Conservation (phyloP, 2,113 vertebrate species). For the Nymphicus hollandicus region DNA sequence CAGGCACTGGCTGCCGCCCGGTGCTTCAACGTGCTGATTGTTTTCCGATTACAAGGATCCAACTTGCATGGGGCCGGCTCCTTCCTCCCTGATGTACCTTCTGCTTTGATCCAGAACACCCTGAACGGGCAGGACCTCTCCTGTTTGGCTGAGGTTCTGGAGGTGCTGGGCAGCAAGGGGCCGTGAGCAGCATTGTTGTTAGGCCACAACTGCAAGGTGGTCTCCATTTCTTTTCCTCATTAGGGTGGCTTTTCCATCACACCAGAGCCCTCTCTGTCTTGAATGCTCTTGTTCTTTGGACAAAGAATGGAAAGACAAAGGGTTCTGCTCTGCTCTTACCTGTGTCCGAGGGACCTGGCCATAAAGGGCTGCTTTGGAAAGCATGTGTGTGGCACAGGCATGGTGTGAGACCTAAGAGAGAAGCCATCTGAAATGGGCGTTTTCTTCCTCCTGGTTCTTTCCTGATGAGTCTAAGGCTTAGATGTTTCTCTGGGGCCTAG, state of each 20-base stretch:
- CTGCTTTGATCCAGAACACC: neutral
- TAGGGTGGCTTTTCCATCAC: neutral
- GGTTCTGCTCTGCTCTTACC: neutral
- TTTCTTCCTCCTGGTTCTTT: neutral
- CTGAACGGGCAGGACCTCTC: neutral
- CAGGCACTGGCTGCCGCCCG: neutral
- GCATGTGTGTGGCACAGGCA: too few species aligned
- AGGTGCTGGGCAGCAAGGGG: neutral
- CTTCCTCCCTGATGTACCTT: neutral
- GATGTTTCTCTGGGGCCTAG: neutral
- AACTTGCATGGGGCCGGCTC: neutral
- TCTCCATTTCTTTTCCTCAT: neutral
- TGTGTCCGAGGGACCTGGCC: neutral
- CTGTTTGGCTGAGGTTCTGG: neutral
- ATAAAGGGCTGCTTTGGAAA: neutral
- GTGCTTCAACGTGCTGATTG: neutral
- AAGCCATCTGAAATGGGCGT: neutral
- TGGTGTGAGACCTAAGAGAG: neutral
- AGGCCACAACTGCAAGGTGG: neutral
- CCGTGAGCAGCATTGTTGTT: neutral
- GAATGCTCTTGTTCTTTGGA: neutral
- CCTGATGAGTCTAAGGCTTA: neutral
- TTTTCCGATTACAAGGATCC: neutral
- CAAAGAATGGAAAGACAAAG: neutral
- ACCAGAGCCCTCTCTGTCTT: neutral